phyloP scores from a whole-genome alignment of 2,113 vertebrate genomes.

The Coryphaenoides rupestris region DNA sequence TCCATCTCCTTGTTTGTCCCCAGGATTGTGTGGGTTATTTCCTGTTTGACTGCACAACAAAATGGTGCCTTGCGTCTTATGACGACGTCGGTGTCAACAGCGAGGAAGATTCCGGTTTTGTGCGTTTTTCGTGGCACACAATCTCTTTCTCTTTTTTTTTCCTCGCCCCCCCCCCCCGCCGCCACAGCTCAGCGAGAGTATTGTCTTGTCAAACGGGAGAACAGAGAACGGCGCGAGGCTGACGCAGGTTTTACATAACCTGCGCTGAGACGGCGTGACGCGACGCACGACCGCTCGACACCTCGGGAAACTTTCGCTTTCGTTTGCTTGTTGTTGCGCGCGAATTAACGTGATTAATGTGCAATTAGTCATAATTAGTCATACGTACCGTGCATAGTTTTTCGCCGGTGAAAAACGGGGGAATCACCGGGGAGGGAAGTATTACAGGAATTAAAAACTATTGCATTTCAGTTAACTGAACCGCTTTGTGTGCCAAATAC shows the following conservation, averaged over 20 bases:
- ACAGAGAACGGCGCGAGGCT: no score
- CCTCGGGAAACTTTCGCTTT: no score
- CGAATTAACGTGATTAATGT: conserved; percentile 1
- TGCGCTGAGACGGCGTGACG: no score
- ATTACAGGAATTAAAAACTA: not conserved
- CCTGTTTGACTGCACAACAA: conserved; percentile 51
- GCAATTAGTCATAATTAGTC: conserved; percentile 14
- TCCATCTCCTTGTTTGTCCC: conserved; percentile 50
- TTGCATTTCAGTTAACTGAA: conserved; percentile 14
- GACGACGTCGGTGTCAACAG: conserved; percentile 48
- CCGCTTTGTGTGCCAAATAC: conserved; percentile 7
- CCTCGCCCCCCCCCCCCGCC: no score
- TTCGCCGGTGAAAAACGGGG: not conserved
- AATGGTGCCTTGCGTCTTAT: conserved; percentile 50
- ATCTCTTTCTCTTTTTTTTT: conserved; percentile 43
- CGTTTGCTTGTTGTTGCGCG: no score
- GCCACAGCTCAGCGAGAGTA: conserved; percentile 3
- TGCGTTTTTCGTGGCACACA: conserved; percentile 12
- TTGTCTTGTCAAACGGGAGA: not conserved
- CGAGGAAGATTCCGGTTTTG: conserved; percentile 24
- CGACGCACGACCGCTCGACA: no score
- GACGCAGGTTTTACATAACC: no score
- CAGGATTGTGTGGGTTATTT: conserved; percentile 57
- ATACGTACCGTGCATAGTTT: no score
- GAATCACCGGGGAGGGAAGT: not conserved